Evolutionary conservation across 2,797 vertebrate species (phyloP).

Genomic region (Anniella stebbinsi): DNA sequence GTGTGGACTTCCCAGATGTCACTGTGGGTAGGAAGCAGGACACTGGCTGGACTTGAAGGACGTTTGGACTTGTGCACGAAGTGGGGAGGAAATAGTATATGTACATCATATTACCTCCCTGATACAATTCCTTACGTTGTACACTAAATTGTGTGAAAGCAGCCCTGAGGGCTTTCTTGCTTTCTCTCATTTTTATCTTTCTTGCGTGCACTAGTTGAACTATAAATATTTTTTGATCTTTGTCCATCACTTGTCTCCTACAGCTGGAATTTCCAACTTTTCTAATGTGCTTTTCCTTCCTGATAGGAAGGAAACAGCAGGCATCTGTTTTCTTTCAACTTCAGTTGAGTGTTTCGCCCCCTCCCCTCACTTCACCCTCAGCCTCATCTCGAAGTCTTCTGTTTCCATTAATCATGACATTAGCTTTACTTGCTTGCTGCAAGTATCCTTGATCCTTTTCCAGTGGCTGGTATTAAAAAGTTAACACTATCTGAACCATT

Average conservation of each 20-base stretch:
- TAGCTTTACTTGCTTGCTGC: not conserved
- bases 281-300: conserved; percentile 24
- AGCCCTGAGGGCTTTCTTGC: not conserved
- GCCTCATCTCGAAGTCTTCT: not conserved
- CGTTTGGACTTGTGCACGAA: not conserved
- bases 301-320: conserved; percentile 10
- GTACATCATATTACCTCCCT: not conserved
- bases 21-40: not conserved
- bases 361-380: not conserved
- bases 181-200: not conserved
- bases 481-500: not conserved
- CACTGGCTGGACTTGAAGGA: too few species aligned
- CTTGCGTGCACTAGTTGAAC: not conserved
- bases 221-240: conserved; percentile 30
- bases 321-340: conserved; percentile 31
- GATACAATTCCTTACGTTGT: conserved; percentile 6
- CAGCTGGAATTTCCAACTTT: conserved; percentile 20
- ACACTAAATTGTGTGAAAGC: not conserved
- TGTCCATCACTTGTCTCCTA: not conserved
- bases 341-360: not conserved
- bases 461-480: conserved; percentile 5
- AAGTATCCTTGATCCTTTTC: not conserved
- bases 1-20: not conserved
- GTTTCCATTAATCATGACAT: not conserved
- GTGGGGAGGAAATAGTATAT: not conserved